phyloP scores from a whole-genome alignment of 2,113 vertebrate species.

The Isurus oxyrinchus region DNA sequence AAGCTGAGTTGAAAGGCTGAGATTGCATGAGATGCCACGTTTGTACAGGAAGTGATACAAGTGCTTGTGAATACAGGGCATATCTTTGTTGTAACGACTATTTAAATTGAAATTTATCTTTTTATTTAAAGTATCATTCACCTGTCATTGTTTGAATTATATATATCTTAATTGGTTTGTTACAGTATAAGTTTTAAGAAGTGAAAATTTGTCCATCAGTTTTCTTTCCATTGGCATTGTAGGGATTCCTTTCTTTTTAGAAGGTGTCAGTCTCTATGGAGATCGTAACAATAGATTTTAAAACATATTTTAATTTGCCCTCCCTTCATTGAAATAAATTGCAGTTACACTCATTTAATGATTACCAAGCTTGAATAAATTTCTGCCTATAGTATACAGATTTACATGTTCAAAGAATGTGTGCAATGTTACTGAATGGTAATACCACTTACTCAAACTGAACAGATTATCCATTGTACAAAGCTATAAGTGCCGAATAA shows the following conservation, averaged over 20 bases:
- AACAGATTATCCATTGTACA: not conserved
- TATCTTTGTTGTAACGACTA: not conserved
- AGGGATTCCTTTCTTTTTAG: not conserved
- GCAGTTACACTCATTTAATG: not conserved
- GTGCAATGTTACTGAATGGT: not conserved
- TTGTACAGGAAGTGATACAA: too few relatives aligned
- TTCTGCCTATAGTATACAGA: not conserved
- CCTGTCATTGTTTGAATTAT: not conserved
- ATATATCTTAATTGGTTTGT: not conserved
- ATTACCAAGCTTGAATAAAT: not conserved
- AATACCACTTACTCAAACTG: not conserved
- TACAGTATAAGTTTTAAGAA: not conserved
- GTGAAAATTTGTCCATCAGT: not conserved
- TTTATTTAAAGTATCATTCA: not conserved
- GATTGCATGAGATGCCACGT: not conserved
- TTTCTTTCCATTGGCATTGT: not conserved
- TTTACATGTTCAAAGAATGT: not conserved
- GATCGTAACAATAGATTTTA: not conserved
- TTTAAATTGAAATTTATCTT: too few relatives aligned
- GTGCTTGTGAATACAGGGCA: too few relatives aligned
- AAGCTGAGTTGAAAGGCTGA: not conserved
- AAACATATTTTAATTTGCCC: not conserved
- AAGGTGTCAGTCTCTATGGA: not conserved
- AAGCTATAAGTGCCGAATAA: not conserved
- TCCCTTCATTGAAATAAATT: not conserved